These are phyloP conservation scores for Cephus pygmeus DNA, from an alignment of 2,888 invertebrate genomes.

Conservation along the genomic window DNA sequence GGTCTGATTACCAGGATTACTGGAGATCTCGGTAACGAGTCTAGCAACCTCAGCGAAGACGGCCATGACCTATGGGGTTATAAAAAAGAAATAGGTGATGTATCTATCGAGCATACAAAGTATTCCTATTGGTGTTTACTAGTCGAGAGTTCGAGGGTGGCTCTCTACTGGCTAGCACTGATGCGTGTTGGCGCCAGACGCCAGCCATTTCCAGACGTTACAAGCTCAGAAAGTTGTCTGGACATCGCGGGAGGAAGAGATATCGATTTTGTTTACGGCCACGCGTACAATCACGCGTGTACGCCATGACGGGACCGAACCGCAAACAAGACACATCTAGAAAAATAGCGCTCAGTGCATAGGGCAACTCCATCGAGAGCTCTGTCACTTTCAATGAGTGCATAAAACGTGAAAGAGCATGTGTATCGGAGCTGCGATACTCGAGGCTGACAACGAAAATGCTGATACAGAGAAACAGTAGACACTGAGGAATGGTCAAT, in stretches of 20 bases:
- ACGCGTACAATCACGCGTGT: constrained; percentile 46
- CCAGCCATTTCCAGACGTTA: background rate
- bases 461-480: background rate
- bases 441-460: background rate
- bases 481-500: background rate
- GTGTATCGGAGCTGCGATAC: background rate
- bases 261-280: constrained; percentile 53
- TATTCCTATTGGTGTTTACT: background rate
- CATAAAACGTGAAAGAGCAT: background rate
- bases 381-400: background rate
- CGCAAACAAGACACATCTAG: background rate
- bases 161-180: background rate
- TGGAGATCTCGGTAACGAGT: constrained; percentile 58
- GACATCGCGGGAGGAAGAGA: constrained; percentile 18
- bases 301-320: constrained; percentile 38
- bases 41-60: constrained; percentile 77
- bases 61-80: constrained; percentile 72
- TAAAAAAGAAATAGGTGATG: background rate
- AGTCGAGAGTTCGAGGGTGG: background rate
- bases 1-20: constrained; percentile 63
- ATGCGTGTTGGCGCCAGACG: background rate
- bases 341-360: constrained; percentile 12
- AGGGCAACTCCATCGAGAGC: constrained; percentile 8
- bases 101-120: background rate
- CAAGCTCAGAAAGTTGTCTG: background rate